Evolutionary conservation across 1,140 invertebrate genomes (phyloP), one percentile per base, ranked within the genome.

Genomic region (Procambarus virginalis): DNA sequence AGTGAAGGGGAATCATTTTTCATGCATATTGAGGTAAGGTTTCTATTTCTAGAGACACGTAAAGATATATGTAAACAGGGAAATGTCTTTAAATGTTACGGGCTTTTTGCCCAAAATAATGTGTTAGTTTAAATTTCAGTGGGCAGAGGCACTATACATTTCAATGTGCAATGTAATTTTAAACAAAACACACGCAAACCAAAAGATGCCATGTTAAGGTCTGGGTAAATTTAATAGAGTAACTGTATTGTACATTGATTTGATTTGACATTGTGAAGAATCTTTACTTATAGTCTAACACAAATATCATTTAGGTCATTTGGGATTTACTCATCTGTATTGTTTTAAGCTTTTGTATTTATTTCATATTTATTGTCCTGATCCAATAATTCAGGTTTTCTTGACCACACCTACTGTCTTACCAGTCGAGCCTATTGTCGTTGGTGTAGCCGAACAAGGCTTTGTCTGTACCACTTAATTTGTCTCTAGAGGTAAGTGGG

Each of bases 351-450:
- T 83, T 89, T 89, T 89, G 86, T 83, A 89, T 89, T 89, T 89
- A 89, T 89, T 89, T 89, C 79, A 89, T 89, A 76, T 89, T 89
- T 89, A 80, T 88, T 89, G 86, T 89, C 86, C 86, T 89, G 86
- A 89, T 89, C 86, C 86, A 89, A 89, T 89, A 89, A 89, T 89
- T 89, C 86, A 89, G 86, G 86, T 89, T 89, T 89, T 89, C 86
- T 89, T 89, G 86, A 89, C 68, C 80, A 89, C 86, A 86, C 85
- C 85, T 80, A 86, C 86, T 89, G 86, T 83, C 86, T 89, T 83
- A 89, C 79, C 86, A 89, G 86, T 89, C 86, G 86, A 89, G 86
- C 86, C 86, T 83, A 83, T 89, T 89, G 86, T 89, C 86, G 86
- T 89, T 89, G 86, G 80, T 89, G 86, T 89, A 89, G 86, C 86